phyloP scores from a whole-genome alignment of 92 coral and sea anemone genomes.

The Bergia puertoricense region DNA sequence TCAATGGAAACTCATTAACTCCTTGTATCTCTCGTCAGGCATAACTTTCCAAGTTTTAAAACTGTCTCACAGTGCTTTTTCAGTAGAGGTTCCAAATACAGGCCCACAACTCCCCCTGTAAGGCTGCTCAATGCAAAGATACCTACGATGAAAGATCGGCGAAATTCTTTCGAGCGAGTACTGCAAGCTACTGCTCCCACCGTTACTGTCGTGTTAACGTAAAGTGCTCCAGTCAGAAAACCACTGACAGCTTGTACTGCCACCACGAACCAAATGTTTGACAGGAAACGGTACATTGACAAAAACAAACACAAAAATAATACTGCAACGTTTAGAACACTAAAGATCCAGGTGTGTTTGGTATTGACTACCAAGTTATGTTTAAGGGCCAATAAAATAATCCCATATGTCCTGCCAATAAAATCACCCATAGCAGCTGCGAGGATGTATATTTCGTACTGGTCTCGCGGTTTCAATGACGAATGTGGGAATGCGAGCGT shows the following conservation, averaged over 20 bases:
- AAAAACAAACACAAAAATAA: neutral
- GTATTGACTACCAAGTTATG: neutral
- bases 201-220: neutral
- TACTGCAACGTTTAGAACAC: neutral
- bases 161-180: neutral
- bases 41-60: neutral
- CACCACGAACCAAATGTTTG: neutral
- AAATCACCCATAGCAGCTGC: neutral
- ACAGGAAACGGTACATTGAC: neutral
- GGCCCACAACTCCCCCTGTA: neutral
- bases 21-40: neutral
- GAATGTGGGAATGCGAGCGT: conserved; percentile 3
- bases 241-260: neutral
- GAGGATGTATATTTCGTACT: neutral
- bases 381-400: neutral
- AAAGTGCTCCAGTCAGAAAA: neutral
- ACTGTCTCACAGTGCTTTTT: neutral
- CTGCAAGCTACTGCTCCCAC: neutral
- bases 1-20: too few relatives aligned
- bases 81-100: neutral
- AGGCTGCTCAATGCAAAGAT: neutral
- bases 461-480: neutral
- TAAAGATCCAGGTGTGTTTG: neutral
- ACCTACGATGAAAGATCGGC: neutral
- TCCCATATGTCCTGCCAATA: conserved; percentile 1